Evolutionary conservation across 2,797 vertebrate genomes (phyloP).

Genomic region (Novumbra hubbsi): DNA sequence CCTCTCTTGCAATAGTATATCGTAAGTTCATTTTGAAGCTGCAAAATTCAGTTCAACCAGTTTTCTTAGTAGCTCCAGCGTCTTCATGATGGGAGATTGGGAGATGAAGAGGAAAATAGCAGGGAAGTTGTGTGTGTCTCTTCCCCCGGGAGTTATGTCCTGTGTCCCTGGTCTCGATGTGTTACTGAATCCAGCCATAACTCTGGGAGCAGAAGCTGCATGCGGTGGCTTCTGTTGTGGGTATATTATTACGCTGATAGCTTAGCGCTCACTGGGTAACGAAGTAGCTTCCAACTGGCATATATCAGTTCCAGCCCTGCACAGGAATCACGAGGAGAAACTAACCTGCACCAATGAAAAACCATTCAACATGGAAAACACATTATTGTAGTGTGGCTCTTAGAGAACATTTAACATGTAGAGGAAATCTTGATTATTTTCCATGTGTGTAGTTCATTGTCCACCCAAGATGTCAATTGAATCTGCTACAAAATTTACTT

Average conservation of each 20-base stretch:
- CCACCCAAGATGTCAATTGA: too few species aligned
- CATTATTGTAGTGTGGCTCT: not conserved
- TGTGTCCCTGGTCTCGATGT: constrained; percentile 55
- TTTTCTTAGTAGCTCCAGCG: not conserved
- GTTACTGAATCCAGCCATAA: constrained; percentile 66
- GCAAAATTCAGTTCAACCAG: constrained; percentile 33
- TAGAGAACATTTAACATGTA: constrained; percentile 39
- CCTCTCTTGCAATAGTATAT: constrained; percentile 16
- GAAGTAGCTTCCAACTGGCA: constrained; percentile 55
- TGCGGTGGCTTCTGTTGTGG: constrained; percentile 62
- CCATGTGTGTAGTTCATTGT: not conserved
- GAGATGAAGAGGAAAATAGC: not conserved
- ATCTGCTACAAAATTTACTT: too few species aligned
- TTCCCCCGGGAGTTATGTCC: constrained; percentile 61
- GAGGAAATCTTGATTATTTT: constrained; percentile 38
- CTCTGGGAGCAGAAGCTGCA: constrained; percentile 57
- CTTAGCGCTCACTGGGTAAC: constrained; percentile 66
- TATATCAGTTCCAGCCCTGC: constrained; percentile 54
- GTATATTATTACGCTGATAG: constrained; percentile 77
- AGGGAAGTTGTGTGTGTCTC: not conserved
- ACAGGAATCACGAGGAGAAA: not conserved
- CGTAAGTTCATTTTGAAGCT: constrained; percentile 23
- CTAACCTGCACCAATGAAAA: not conserved
- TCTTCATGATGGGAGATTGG: not conserved
- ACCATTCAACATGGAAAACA: not conserved